Percentiles rank a stretch among this genome's conserved stretches.
Conservation (phyloP, 2,797 vertebrate species). For the Spheniscus humboldti region DNA sequence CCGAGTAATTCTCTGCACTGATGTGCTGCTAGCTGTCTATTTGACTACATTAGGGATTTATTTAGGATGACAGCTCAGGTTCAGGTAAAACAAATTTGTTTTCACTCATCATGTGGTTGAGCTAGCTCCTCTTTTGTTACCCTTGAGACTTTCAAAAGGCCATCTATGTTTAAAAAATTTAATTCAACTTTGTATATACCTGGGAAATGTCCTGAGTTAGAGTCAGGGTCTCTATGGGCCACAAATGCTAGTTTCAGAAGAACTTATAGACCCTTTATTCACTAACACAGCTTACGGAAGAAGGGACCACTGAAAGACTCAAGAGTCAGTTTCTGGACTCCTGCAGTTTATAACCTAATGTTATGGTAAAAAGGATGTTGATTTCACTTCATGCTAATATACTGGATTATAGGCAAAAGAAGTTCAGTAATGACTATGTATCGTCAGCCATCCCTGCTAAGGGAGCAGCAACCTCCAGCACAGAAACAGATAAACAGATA, state of each 20-base stretch:
- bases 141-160: slow-evolving; percentile 10
- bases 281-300: neutral
- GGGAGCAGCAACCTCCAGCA: neutral
- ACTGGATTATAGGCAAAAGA: neutral
- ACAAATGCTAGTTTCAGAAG: neutral
- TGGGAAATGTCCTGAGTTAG: neutral
- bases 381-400: neutral
- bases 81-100: slow-evolving; percentile 20
- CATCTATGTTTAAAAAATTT: neutral
- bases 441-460: neutral
- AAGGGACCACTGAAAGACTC: neutral
- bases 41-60: neutral
- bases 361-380: neutral
- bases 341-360: neutral
- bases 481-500: neutral
- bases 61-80: neutral
- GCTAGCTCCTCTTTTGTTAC: neutral
- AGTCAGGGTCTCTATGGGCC: neutral
- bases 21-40: neutral
- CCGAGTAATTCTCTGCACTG: neutral
- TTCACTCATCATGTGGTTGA: neutral
- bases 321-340: neutral
- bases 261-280: neutral
- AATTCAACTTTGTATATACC: neutral
- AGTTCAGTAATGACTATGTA: neutral